Evolutionary conservation across 1,140 invertebrate species (phyloP).

Genomic region (Neelides sp.): DNA sequence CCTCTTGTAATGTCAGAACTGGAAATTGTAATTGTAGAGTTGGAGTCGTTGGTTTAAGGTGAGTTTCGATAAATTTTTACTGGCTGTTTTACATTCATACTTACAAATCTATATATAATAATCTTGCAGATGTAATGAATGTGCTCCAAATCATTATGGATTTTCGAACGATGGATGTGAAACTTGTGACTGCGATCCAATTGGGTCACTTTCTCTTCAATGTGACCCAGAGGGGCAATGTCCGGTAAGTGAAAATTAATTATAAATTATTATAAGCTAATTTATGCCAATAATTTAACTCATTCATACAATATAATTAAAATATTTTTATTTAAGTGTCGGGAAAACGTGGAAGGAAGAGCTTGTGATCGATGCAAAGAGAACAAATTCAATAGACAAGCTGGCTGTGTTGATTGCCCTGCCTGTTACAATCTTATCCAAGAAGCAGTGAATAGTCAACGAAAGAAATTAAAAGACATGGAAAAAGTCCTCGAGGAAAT

Average conservation of each 20-base stretch:
- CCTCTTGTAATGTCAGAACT: slow-evolving; percentile 61
- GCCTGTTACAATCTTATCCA: slow-evolving; percentile 87
- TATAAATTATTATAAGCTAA: neutral
- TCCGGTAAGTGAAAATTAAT: slow-evolving; percentile 41
- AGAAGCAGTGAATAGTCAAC: slow-evolving; percentile 67
- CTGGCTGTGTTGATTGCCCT: slow-evolving; percentile 78
- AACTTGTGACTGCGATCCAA: slow-evolving; percentile 72
- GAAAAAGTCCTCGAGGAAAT: slow-evolving; percentile 54
- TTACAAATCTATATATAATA: neutral
- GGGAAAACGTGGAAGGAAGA: slow-evolving; percentile 77
- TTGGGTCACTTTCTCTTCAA: slow-evolving; percentile 70
- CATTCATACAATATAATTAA: neutral
- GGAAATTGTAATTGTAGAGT: slow-evolving; percentile 76
- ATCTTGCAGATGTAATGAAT: slow-evolving; percentile 57
- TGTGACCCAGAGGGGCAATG: slow-evolving; percentile 74
- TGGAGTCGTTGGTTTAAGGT: slow-evolving; percentile 63
- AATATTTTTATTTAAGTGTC: slow-evolving; percentile 44
- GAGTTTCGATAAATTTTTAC: neutral
- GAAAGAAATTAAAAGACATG: slow-evolving; percentile 58
- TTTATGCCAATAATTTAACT: neutral
- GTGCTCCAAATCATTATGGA: slow-evolving; percentile 72
- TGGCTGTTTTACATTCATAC: neutral
- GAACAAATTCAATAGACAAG: slow-evolving; percentile 73
- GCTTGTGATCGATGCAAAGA: slow-evolving; percentile 87
- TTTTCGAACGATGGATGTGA: slow-evolving; percentile 74